A percentile compares a stretch with the other conserved stretches of the same genome.
These are phyloP conservation scores for Rousettus madagascariensis DNA, from an alignment of 2,797 vertebrate genomes.

Conservation along the genomic window DNA sequence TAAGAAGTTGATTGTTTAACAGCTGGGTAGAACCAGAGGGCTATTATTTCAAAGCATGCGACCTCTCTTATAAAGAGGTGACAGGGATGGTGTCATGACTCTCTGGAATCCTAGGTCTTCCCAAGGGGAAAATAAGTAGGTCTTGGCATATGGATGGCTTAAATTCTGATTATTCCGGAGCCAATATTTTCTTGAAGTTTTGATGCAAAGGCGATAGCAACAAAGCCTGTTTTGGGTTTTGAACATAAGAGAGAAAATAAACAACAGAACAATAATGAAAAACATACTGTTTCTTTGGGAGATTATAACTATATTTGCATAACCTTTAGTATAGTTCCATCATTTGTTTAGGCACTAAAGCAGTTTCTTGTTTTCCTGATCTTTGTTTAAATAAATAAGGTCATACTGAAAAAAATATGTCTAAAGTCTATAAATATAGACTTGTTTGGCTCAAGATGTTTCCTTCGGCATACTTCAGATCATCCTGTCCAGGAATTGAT, in stretches of 20 bases:
- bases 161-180: constrained; percentile 46
- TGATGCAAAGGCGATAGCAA: neutral
- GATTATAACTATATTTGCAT: constrained; percentile 66
- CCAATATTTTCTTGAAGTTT: neutral
- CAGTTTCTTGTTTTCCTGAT: constrained; percentile 77
- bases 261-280: constrained; percentile 72
- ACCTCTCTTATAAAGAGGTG: constrained; percentile 51
- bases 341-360: constrained; percentile 6
- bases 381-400: constrained; percentile 77
- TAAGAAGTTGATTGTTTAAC: constrained; percentile 76
- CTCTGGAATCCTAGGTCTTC: constrained; percentile 22
- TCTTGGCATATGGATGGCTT: constrained; percentile 25
- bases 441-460: constrained; percentile 76
- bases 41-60: constrained; percentile 53
- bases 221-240: constrained; percentile 62
- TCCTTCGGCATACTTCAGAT: constrained; percentile 58
- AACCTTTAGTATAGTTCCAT: constrained; percentile 77
- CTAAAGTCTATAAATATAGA: constrained; percentile 76
- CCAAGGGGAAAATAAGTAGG: constrained; percentile 21
- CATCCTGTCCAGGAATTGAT: constrained; percentile 71
- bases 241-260: constrained; percentile 47
- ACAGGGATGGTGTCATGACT: constrained; percentile 5
- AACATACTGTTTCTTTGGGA: constrained; percentile 71
- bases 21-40: constrained; percentile 34
- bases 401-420: constrained; percentile 62